These are phyloP conservation scores for Zoanthus gigantus DNA, from an alignment of 92 coral and sea anemone species.

Conservation along the genomic window DNA sequence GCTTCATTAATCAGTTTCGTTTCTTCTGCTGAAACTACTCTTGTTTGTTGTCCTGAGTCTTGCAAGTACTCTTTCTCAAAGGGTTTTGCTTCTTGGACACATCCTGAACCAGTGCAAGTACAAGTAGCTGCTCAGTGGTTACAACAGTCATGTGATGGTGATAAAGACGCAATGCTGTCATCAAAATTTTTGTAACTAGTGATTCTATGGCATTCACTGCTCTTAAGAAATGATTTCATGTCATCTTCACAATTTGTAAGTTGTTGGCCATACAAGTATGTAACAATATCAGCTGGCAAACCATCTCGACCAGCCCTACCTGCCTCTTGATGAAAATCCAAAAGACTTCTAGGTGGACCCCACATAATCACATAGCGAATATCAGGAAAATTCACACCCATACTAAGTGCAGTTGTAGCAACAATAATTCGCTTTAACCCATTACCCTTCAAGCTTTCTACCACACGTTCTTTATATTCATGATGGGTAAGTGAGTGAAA, in stretches of 20 bases:
- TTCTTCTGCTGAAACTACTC: slow-evolving; percentile 20
- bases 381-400: slow-evolving; percentile 68
- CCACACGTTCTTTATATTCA: slow-evolving; percentile 49
- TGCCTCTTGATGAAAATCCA: slow-evolving; percentile 67
- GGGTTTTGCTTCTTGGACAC: slow-evolving; percentile 33
- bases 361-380: slow-evolving; percentile 56
- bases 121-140: slow-evolving; percentile 49
- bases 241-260: slow-evolving; percentile 65
- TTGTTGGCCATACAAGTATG: slow-evolving; percentile 65
- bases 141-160: slow-evolving; percentile 56
- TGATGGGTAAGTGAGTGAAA: slow-evolving; percentile 21
- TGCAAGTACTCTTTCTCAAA: slow-evolving; percentile 35
- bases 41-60: background rate
- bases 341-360: slow-evolving; percentile 58
- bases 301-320: slow-evolving; percentile 79
- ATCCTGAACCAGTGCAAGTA: slow-evolving; percentile 42
- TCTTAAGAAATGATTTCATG: slow-evolving; percentile 56
- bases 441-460: slow-evolving; percentile 48
- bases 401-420: slow-evolving; percentile 66
- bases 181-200: slow-evolving; percentile 50
- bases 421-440: slow-evolving; percentile 59
- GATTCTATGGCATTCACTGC: slow-evolving; percentile 57
- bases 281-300: slow-evolving; percentile 36
- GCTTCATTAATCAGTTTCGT: slow-evolving; percentile 23
- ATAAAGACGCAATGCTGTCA: slow-evolving; percentile 22